Conservation (phyloP, 1,140 invertebrate genomes). For the Palaemon carinicauda region DNA sequence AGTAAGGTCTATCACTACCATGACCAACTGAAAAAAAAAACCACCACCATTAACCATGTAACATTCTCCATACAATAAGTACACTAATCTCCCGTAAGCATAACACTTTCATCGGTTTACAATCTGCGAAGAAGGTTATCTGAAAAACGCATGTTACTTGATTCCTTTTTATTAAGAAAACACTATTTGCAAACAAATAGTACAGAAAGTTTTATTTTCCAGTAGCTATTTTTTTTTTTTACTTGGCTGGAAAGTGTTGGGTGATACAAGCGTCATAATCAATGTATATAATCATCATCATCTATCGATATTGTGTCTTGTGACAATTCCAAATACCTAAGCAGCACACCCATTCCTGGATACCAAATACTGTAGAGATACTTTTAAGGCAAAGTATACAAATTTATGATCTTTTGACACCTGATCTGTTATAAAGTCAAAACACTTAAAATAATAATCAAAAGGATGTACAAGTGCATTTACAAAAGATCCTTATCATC, state of each 20-base stretch:
- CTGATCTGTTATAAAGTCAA: no score
- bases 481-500: no score
- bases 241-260: conserved; percentile 34
- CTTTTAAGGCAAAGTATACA: neutral
- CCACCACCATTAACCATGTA: conserved; percentile 36
- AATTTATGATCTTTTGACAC: no score
- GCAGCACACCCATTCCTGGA: conserved; percentile 45
- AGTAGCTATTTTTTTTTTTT: conserved; percentile 37
- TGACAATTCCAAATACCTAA: conserved; percentile 35
- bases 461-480: no score
- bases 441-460: no score
- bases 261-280: conserved; percentile 56
- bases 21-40: neutral
- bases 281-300: conserved; percentile 49
- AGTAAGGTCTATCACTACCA: no score
- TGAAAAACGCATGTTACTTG: conserved; percentile 40
- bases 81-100: neutral
- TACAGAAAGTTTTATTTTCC: conserved; percentile 51
- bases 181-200: conserved; percentile 56
- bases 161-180: conserved; percentile 49
- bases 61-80: conserved; percentile 36
- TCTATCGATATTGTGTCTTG: conserved; percentile 42
- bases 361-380: conserved; percentile 9
- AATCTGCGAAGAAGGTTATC: conserved; percentile 22
- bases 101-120: neutral